Evolutionary conservation across 2,888 invertebrate species (phyloP), one percentile per base, ranked within the genome.

Genomic region (Parascotia fuliginaria): DNA sequence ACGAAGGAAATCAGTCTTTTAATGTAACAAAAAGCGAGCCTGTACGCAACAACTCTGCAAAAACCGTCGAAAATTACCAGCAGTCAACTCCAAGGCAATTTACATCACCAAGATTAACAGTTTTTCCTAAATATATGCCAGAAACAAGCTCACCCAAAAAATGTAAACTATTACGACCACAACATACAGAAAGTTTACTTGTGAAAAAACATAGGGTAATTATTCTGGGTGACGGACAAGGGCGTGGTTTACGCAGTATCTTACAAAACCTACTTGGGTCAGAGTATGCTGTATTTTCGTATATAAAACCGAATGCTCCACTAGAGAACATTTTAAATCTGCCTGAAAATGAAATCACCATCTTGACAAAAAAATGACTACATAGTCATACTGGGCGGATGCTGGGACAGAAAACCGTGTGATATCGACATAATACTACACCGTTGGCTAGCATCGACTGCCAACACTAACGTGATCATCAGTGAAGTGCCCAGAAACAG

Each of bases 221-320:
- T 13, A 14, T 38, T 13, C 27, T 38, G 12, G 36, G 36, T 36
- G 36, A 36, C 11, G 36, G 36, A 4, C 36, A 36, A 36, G 36
- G 36, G 2, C 36, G 36, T 3, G 36, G 36, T 19, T 22, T 36
- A n/a, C 22, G 36, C 22, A 22, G 1, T 7, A 11, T 6, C 2
- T n/a, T 36, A 36, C 36, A 36, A 22, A 36, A 36, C 12, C 22
- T 36, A 11, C 36, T 19, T 36, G 36, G 36, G n/a, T 19, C 36
- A 3, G 36, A 19, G 4, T 36, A 36, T 19, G 9, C 3, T 11
- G 22, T 36, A 11, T 3, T 19, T 11, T 32, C 9, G 2, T 31
- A 31, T 31, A 9, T 31, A 12, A 31, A 31, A 31, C 31, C 31
- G 2, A n/a, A n/a, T 12, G 12, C 11, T 31, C 3, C n/a, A 31